Evolutionary conservation across 2,113 vertebrate species (phyloP), one percentile per base, ranked within the genome.

Genomic region (Oryzias melastigma): DNA sequence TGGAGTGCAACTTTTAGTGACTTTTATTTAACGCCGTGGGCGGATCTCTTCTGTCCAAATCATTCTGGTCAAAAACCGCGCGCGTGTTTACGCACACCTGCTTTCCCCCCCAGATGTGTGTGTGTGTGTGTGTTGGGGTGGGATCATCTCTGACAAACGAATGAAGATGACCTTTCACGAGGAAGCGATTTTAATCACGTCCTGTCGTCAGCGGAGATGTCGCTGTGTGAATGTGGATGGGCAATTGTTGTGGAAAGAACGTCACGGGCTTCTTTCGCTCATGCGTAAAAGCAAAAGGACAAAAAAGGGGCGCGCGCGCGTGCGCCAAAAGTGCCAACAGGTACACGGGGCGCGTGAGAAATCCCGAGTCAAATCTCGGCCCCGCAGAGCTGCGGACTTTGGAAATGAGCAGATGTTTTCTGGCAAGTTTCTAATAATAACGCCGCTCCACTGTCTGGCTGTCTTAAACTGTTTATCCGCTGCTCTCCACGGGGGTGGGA

Each of bases 81-180:
- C 14, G 48, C 52, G 7, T 54, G 43, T 64, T 50, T 50, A 45
- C 63, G 27, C 63, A 50, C 52, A 48, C 40, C 22, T 42, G n/a
- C 45, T 16, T 16, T 35, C 10, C 10, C 10, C 35, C 7, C 7
- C 46, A 47, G 19, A 47, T 18, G 46, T 10, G 42, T 14, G 17
- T 13, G 29, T 47, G 61, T 35, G 64, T 24, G 7, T 64, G 62
- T 52, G 54, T 19, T 41, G 49, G 14, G 20, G 52, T 40, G 35
- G 75, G 69, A 22, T 46, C 20, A 52, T 63, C 53, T 85, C 27
- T 60, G 70, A 44, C 74, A 81, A 78, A 86, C 82, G 68, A 78
- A 84, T 60, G 76, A 67, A 75, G 76, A 64, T 88, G 88, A 88
- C 89, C 86, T 90, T 89, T 87, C 58, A 57, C 14, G 62, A 67